Base-by-base conservation (phyloP, 2,888 invertebrate species). In the Brachynemurus nebulosus region DNA sequence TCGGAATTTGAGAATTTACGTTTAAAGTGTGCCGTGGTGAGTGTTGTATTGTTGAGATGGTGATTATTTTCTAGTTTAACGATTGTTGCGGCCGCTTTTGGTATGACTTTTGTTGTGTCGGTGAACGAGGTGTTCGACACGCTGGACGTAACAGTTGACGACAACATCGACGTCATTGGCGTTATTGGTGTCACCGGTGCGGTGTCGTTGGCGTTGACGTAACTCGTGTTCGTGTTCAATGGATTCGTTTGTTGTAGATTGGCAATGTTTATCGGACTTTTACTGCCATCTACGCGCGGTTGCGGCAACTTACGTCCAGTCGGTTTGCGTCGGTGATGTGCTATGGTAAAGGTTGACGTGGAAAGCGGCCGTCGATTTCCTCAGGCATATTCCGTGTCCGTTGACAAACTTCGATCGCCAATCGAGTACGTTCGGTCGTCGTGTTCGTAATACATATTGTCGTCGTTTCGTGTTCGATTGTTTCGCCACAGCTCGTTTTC, bases 361-460 rank as follows among this genome's bases (percentile, higher is more conserved):
- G 18, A 23, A 23, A 27, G 39, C 44, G 21, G 17, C 42, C 23
- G 30, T 45, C 40, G 34, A 37, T 34, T 12, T 42, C 38, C 69
- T 78, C 76, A 80, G 71, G 80, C 80, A 62, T 80, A 80, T 67
- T 80, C 80, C 49, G 79, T 79, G 63, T 80, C 80, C 36, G 79
- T 79, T 38, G 79, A 79, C 44, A 74, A 68, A 46, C 71, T 71
- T 45, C 76, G 69, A 60, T 74, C 74, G 30, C 60, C 59, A 23
- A 71, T 66, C 36, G 72, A 69, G 44, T 50, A 56, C 46, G 53
- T 54, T n/a, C 47, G 51, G 36, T 46, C 51, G 12, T 25, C 40
- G 45, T 54, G 58, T 63, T 66, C 54, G 61, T 50, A 50, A 14
- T 53, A 53, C 48, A 56, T 57, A 33, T 57, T 56, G 45, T 66